phyloP scores from a whole-genome alignment of 30 jellyfish, hydroid and myxozoan genomes.

The Aurelia sp. region DNA sequence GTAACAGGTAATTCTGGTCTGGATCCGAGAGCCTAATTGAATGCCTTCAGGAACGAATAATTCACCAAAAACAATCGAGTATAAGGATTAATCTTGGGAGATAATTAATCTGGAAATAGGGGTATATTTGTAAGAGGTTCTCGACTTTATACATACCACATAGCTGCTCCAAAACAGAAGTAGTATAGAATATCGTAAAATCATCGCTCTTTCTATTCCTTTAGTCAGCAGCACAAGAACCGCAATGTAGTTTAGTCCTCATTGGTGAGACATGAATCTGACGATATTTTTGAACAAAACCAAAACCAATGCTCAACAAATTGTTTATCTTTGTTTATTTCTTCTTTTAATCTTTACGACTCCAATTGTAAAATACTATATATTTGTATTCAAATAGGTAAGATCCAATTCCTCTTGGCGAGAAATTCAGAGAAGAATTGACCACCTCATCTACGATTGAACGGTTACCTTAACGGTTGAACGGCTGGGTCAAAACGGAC shows the following conservation, averaged over 20 bases:
- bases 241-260: constrained; percentile 36
- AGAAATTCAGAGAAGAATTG: constrained; percentile 40
- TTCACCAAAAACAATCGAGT: neutral
- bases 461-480: constrained; percentile 73
- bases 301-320: constrained; percentile 3
- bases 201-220: constrained; percentile 47
- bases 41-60: too few species aligned
- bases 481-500: constrained; percentile 67
- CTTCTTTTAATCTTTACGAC: neutral
- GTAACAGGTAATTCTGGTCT: constrained; percentile 14
- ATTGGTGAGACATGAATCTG: constrained; percentile 69
- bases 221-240: constrained; percentile 30
- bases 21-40: neutral
- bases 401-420: constrained; percentile 63
- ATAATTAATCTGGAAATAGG: neutral
- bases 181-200: constrained; percentile 40
- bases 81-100: neutral
- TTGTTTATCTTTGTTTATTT: constrained; percentile 9
- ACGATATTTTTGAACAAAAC: neutral
- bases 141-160: constrained; percentile 52
- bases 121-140: too few species aligned
- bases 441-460: constrained; percentile 82
- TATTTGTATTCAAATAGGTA: constrained; percentile 7
- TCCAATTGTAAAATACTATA: constrained; percentile 12
- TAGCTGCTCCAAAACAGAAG: constrained; percentile 49